Percentiles rank a stretch among this genome's conserved stretches.
Evolutionary conservation across 1,140 invertebrate genomes (phyloP).

Genomic region (Pseudomyrmex sp.): DNA sequence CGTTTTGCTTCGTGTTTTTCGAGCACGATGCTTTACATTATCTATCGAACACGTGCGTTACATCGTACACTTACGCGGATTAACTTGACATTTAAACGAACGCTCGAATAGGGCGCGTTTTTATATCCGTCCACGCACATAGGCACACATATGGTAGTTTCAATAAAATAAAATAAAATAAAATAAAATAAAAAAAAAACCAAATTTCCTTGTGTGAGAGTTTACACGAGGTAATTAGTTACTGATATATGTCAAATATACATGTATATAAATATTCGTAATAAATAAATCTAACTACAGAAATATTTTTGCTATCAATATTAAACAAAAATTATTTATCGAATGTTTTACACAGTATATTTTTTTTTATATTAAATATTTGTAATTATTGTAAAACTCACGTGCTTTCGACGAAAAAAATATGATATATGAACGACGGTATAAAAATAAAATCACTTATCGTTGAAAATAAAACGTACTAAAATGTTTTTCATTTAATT

Average conservation of each 20-base stretch:
- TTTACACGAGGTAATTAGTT: conserved; percentile 4
- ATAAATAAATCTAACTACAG: background rate
- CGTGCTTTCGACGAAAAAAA: no score
- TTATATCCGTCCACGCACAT: background rate
- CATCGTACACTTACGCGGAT: conserved; percentile 21
- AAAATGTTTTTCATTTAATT: no score
- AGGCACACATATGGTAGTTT: background rate
- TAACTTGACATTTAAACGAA: conserved; percentile 34
- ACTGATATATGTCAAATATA: background rate
- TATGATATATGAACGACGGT: no score
- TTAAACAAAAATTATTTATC: background rate
- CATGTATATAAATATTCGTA: background rate
- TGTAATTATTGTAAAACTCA: no score
- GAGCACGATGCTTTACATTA: conserved; percentile 17
- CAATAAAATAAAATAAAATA: background rate
- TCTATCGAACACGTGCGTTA: conserved; percentile 35
- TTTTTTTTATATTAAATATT: no score
- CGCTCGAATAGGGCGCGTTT: background rate
- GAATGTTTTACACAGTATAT: no score
- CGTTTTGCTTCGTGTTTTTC: background rate
- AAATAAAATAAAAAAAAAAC: background rate
- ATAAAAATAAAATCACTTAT: no score
- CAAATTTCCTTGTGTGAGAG: conserved; percentile 5
- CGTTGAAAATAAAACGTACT: no score
- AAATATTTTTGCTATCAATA: background rate